Conservation (phyloP, 2,797 vertebrate genomes). For the Heteromormyrus szaboi region DNA sequence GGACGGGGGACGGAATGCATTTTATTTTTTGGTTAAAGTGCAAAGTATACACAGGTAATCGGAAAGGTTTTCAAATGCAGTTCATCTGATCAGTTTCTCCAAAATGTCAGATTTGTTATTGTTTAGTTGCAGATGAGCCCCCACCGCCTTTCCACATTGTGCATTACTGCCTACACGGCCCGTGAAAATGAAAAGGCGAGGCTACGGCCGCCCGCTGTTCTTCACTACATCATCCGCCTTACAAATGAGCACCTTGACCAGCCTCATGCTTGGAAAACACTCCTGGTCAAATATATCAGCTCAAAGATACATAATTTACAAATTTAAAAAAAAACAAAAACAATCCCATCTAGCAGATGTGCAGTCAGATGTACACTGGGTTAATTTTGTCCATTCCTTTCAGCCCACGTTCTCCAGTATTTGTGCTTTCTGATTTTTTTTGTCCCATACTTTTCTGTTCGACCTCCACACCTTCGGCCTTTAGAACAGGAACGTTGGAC, state of each 20-base stretch:
- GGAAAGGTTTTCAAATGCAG: neutral
- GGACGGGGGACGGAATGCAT: neutral
- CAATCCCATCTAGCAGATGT: neutral
- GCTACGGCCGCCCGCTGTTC: neutral
- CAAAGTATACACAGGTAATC: neutral
- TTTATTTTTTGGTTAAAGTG: neutral
- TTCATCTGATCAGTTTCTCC: neutral
- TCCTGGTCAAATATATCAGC: neutral
- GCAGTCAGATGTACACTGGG: neutral
- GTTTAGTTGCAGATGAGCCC: neutral
- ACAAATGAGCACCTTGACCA: neutral
- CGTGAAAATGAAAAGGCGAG: neutral
- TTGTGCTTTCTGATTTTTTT: neutral
- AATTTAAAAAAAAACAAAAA: too few relatives aligned
- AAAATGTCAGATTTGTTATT: neutral
- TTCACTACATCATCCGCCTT: neutral
- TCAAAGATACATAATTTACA: neutral
- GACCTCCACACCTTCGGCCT: neutral
- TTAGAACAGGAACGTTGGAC: neutral
- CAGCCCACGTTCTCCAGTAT: constrained; percentile 1
- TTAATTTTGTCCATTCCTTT: neutral
- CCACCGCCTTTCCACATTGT: neutral
- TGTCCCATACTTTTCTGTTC: neutral
- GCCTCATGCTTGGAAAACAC: neutral
- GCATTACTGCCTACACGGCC: neutral